Evolutionary conservation across 2,113 vertebrate genomes (phyloP).

Genomic region (Hippocampus comes): DNA sequence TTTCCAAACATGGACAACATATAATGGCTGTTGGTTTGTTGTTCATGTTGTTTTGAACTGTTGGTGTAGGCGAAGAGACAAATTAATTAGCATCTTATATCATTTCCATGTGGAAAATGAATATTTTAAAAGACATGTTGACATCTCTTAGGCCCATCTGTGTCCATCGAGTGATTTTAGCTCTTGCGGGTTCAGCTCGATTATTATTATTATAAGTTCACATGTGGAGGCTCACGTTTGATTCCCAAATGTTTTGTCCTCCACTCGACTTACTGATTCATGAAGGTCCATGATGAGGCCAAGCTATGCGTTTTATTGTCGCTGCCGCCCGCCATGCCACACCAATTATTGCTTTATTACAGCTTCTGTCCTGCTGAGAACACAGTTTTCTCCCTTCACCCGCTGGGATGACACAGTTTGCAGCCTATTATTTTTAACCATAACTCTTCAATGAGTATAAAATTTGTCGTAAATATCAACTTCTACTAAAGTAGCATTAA

Average conservation of each 20-base stretch:
- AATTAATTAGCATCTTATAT: neutral
- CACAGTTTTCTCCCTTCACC: constrained; percentile 40
- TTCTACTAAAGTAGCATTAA: neutral
- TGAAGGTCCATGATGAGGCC: constrained; percentile 8
- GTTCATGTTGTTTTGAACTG: neutral
- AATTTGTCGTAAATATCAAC: neutral
- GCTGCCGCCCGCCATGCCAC: constrained; percentile 44
- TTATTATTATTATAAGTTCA: neutral
- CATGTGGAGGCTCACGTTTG: neutral
- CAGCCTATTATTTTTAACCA: constrained; percentile 41
- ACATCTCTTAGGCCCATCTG: neutral
- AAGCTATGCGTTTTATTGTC: constrained; percentile 45
- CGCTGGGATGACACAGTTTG: constrained; percentile 25
- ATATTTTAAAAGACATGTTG: neutral
- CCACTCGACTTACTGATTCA: neutral
- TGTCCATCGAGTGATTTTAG: neutral
- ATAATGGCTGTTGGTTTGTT: neutral
- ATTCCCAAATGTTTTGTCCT: neutral
- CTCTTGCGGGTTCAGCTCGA: neutral
- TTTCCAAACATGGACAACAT: too few relatives aligned
- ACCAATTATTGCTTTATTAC: constrained; percentile 46
- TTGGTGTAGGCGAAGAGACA: neutral
- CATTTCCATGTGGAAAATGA: neutral
- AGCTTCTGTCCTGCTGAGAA: constrained; percentile 45
- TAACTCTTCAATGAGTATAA: neutral